Base-by-base conservation (phyloP, 2,888 invertebrate species). In the Drosophila borborema region DNA sequence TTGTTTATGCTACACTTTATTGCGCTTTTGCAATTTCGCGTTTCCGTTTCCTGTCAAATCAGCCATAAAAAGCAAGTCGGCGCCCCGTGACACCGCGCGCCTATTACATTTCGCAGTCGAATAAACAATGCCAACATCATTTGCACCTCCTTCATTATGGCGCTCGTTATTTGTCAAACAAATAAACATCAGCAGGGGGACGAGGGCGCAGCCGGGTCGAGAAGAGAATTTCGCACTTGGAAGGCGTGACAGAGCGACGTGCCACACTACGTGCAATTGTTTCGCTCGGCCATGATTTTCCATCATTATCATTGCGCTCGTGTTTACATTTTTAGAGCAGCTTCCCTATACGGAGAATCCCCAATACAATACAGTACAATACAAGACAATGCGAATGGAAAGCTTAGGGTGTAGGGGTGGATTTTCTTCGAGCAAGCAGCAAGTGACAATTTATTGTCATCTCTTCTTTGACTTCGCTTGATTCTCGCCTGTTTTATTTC, bases 131-230 rank as follows among this genome's bases (percentile, higher is more conserved):
- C 90, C 88, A 88, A 89, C 90, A 86, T 86, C 89, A 89, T 89
- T 89, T 90, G 89, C 90, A 89, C 89, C 89, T 89, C 88, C 89
- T 90, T 89, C 89, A 89, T 89, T 89, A 89, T 90, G 87, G 90
- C 72, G 75, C 90, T 88, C 83, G 82, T 89, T 90, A 89, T 90
- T 89, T 89, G 89, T 90, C 90, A 89, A 90, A 84, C 86, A 90
- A 90, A 90, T 82, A 88, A 90, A 89, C 88, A 87, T 70, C 40
- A 51, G 72, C 38, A 23, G 12, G 2, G n/a, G 38, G 40, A 4
- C 9, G 40, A 4, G 18, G 43, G 58, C 18, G 43, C 18, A 59
- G 18, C 40, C 40, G 8, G 36, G 45, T 16, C 20, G 38, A 16
- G 16, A 10, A 54, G n/a, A 36, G 46, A 18, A 34, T 16, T 56